phyloP scores from a whole-genome alignment of 2,113 vertebrate genomes.

The Mesitornis unicolor region DNA sequence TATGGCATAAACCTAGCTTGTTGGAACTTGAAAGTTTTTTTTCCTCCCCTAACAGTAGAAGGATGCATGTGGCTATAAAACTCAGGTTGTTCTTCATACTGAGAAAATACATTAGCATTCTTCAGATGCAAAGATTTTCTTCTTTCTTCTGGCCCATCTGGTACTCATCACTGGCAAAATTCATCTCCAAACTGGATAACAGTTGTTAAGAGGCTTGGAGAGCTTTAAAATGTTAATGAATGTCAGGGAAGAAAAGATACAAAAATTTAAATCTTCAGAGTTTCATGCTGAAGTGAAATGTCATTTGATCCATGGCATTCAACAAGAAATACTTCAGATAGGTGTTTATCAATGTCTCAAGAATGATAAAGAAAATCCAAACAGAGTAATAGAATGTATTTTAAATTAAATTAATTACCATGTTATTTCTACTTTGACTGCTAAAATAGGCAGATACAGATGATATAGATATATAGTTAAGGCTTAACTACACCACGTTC shows the following conservation, averaged over 20 bases:
- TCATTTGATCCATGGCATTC: accelerated
- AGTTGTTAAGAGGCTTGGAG: not conserved
- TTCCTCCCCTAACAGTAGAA: not conserved
- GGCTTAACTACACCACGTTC: not conserved
- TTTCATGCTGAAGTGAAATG: not conserved
- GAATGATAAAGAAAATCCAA: not conserved
- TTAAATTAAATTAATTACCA: not conserved
- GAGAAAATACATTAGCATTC: not conserved
- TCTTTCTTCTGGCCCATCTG: not conserved
- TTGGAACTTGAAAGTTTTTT: not conserved
- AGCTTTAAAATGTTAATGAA: not conserved
- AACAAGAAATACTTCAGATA: not conserved
- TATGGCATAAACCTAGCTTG: not conserved
- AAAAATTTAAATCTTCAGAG: not conserved
- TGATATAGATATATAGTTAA: not conserved
- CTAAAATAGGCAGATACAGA: not conserved
- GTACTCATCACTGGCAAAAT: not conserved
- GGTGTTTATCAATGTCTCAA: not conserved
- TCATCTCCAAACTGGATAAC: not conserved
- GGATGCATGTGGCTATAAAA: not conserved
- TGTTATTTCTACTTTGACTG: not conserved
- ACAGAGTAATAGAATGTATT: not conserved
- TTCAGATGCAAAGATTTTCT: not conserved
- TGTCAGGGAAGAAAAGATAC: not conserved
- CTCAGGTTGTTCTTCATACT: not conserved